Base-by-base conservation (phyloP, 2,888 invertebrate genomes). In the Theretra japonica region DNA sequence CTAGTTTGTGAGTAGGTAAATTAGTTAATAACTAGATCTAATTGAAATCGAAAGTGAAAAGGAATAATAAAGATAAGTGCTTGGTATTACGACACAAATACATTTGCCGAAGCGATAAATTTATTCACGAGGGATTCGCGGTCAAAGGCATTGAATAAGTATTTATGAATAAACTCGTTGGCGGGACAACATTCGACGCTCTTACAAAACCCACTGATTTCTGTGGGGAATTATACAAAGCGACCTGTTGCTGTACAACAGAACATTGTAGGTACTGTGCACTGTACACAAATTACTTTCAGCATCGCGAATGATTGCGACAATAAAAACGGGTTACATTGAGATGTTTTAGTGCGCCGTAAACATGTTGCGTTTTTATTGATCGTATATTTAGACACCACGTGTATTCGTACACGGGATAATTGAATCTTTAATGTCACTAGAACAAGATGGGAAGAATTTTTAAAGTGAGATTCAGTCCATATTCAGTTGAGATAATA, bases 301-400 rank as follows among this genome's bases (percentile, higher is more conserved):
- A 59, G 58, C n/a, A 30, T 60, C 21, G 53, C 53, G 41, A 62
- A 62, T 65, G 65, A 65, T 65, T 65, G 65, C 41, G 21, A 23
- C 65, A 48, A 17, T 65, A 65, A 65, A 53, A 65, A 62, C 25
- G 25, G 58, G 41, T 33, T n/a, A 33, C 62, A 62, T 41, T 6
- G 41, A 62, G 62, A 65, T 65, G 65, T 65, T 65, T 65, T 65
- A 65, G 23, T 23, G 65, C n/a, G 41, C 23, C 65, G 65, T 62
- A 62, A 62, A 62, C 62, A 62, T 62, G 41, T n/a, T 30, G n/a
- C 33, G 41, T 33, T 21, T 60, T 62, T 62, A 62, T 62, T 62
- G 41, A 33, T 62, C 62, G 62, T 62, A 62, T 62, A 62, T 33
- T 19, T n/a, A 53, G 33, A 41, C 33, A 62, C 62, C 2, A n/a